Base-by-base conservation (phyloP, 2,113 vertebrate species). In the Mastomys coucha region DNA sequence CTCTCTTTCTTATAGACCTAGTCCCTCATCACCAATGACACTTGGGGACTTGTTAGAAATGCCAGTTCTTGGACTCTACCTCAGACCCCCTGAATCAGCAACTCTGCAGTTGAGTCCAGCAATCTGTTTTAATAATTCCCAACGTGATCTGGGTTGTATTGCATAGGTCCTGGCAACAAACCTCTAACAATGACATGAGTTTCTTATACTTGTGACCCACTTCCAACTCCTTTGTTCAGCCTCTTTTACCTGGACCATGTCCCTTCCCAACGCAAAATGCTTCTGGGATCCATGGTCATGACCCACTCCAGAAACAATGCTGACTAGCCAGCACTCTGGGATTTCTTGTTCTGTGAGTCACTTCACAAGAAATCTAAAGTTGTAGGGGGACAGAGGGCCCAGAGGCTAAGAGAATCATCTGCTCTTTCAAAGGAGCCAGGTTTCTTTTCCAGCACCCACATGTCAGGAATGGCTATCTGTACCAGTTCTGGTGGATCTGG, bases 81-180 rank as follows among this genome's bases (percentile, higher is more conserved):
- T 16, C 36, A 63, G 45, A 91, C 2, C 14, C 78, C 20, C 65
- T 73, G 39, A 87, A 7, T 89, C 56, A 51, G 11, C 70, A 89
- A 67, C 39, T 70, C 51, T 70, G 14, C 28, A 22, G 7, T 56
- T 22, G 36, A 86, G 51, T 36, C 33, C 8, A 49, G 33, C 42
- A 56, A 39, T 78, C 56, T 93, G 14, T 94, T 90, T 92, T 80
- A 78, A 45, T 88, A 76, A 93, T 78, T 45, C n/a, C 20, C 70
- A 45, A 75, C 33, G 39, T 60, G 53, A 78, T 26, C 72, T 53
- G 33, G n/a, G 89, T 63, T 84, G 51, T 28, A 33, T 28, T 58
- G 88, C 6, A 22, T 60, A 75, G 63, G 70, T 10, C 65, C 33
- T 53, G 56, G 26, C 67, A 73, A 63, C 31, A 77, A 22, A 1